Evolutionary conservation across 2,113 vertebrate species (phyloP), one percentile per base, ranked within the genome.

Genomic region (Glaucomys volans): DNA sequence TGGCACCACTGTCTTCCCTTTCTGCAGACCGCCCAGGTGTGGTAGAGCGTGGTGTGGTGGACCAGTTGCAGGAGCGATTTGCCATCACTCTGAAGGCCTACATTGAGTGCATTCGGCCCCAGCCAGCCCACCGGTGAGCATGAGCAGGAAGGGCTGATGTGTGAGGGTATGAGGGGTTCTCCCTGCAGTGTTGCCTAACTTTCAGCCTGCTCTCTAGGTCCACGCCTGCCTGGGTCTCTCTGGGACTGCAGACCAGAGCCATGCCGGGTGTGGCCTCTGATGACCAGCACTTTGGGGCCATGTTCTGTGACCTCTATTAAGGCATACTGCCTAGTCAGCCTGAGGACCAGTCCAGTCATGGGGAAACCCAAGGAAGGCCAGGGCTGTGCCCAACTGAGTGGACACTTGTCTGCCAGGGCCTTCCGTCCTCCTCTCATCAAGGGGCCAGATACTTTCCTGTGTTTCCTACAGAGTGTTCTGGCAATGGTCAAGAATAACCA

Each of bases 51-150:
- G 1, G 35, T 0, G 57, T 66, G 17, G 95, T 97, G 54, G 97
- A 97, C 54, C 96, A 96, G 87, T 89, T 98, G 75, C 97, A 97
- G 75, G 97, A 98, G 87, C 40, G 1, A 11, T 93, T 96, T 0
- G 93, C 97, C 40, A n/a, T 96, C 2, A 77, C 97, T 4, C 71
- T 98, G 87, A 97, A 97, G 90, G 90, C 94, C 89, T 97, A 97
- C 95, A 98, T 97, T 0, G 97, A 98, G 50, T 97, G 26, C 90
- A 66, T 37, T 17, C 93, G 97, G 54, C 97, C 97, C 44, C 92
- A 96, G 85, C 97, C 97, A 0, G 37, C 94, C n/a, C 57, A 97
- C 42, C 87, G 97, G 97, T 97, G 87, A 96, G 97, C 69, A 79
- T 22, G 17, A 9, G 24, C 40, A 1, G 57, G 24, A 69, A 75